phyloP scores from a whole-genome alignment of 2,888 invertebrate species.

The Eurois occulta region DNA sequence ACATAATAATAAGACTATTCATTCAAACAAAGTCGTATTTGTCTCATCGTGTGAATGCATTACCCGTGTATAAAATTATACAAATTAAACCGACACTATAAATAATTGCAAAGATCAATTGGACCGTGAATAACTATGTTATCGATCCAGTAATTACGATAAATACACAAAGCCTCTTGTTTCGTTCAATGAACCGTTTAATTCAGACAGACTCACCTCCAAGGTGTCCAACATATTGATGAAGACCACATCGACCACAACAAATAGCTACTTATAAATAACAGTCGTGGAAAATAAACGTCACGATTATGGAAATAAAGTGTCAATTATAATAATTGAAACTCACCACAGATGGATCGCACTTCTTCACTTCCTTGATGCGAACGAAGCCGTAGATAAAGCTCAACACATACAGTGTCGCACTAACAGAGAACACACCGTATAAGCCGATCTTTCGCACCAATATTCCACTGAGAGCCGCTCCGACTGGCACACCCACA shows the following conservation, averaged over 20 bases:
- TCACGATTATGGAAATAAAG: constrained; percentile 46
- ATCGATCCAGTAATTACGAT: constrained; percentile 72
- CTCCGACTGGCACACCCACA: constrained; percentile 96
- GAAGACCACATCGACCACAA: constrained; percentile 31
- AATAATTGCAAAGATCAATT: constrained; percentile 71
- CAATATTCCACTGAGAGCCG: constrained; percentile 96
- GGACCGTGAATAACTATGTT: constrained; percentile 70
- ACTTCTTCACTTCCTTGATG: constrained; percentile 92
- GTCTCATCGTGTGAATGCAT: constrained; percentile 46
- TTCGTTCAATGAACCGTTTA: constrained; percentile 77
- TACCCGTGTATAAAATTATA: constrained; percentile 46
- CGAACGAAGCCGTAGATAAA: constrained; percentile 94
- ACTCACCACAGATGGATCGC: constrained; percentile 81
- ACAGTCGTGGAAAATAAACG: constrained; percentile 25
- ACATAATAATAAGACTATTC: constrained; percentile 26
- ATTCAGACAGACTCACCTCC: constrained; percentile 59
- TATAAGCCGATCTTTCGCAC: constrained; percentile 94
- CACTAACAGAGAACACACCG: constrained; percentile 95
- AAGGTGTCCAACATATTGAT: constrained; percentile 64
- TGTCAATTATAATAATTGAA: constrained; percentile 48
- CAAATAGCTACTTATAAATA: constrained; percentile 28
- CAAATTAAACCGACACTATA: constrained; percentile 66
- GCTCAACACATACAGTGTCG: constrained; percentile 93
- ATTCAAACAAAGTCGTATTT: constrained; percentile 49
- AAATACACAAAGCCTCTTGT: constrained; percentile 72